Base-by-base conservation (phyloP, 2,797 vertebrate species). In the Heteromormyrus szaboi region DNA sequence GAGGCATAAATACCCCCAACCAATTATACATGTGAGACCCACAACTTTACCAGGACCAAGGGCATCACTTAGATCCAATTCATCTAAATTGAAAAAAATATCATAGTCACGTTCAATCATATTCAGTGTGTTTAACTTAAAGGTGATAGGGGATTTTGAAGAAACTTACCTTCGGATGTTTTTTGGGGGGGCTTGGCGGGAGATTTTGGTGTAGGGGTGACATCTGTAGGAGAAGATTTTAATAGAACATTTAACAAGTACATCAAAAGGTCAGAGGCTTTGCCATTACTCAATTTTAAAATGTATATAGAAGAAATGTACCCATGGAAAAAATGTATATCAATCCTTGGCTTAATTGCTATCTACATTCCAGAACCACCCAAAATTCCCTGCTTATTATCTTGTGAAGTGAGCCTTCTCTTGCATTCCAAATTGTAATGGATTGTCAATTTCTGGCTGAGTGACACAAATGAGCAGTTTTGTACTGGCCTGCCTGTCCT, bases 21-120 rank as follows among this genome's bases (percentile, higher is more conserved):
- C 14, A 41, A 19, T 46, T 46, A 81, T 0, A 17, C 44, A 81
- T 11, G 14, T 8, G n/a, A n/a, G 76, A 33, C 29, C 22, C 29
- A 19, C 29, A 9, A 22, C 25, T 17, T 89, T 89, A 89, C 88
- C 88, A 84, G 88, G 56, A 44, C 6, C 14, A 51, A 89, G 2
- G 54, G 88, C 88, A 9, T 85, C 88, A 14, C 1, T 19, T 11
- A 88, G 88, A 65, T 88, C 54, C 17, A 88, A 46, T 5, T 11
- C 51, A 62, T 37, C 76, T 84, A 44, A 54, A 54, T 22, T 17
- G 33, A 53, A 50, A 62, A 48, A 41, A 25, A 84, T 11, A 84
- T 22, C 44, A 50, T 50, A 29, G 22, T 2, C n/a, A 51, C 44
- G n/a, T 50, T 72, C 59, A 87, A 48, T 72, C 41, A 72, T 2